These are phyloP conservation scores for Drosophila dives DNA, from an alignment of 2,888 invertebrate species.

Conservation along the genomic window DNA sequence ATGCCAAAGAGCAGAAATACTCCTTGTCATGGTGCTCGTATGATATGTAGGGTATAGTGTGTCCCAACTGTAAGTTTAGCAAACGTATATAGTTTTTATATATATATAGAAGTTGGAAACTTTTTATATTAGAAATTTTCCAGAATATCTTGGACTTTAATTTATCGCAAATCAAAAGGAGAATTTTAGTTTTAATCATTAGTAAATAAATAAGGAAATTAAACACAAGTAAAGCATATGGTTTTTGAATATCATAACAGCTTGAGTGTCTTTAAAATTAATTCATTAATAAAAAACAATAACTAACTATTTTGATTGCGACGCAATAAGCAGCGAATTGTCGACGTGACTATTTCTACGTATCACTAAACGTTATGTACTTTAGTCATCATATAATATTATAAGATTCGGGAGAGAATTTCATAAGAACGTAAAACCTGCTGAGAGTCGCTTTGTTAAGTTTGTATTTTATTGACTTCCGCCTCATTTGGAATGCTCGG, in stretches of 20 bases:
- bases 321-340: constrained; percentile 46
- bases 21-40: background rate
- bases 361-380: constrained; percentile 31
- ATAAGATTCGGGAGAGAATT: constrained; percentile 67
- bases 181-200: background rate
- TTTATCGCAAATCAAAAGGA: background rate
- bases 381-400: constrained; percentile 58
- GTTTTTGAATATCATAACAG: background rate
- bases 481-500: constrained; percentile 13
- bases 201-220: background rate
- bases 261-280: constrained; percentile 8
- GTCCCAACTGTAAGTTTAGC: background rate
- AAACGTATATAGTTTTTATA: background rate
- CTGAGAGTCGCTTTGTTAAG: constrained; percentile 42
- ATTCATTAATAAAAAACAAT: constrained; percentile 8
- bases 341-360: constrained; percentile 60
- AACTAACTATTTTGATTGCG: constrained; percentile 31
- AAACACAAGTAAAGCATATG: background rate
- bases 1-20: constrained; percentile 23
- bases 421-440: constrained; percentile 47
- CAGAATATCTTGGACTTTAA: background rate
- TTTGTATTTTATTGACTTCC: constrained; percentile 23
- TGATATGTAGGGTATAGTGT: background rate
- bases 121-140: background rate
- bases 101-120: background rate